Base-by-base conservation (phyloP, 2,113 vertebrate genomes). In the Choloepus hoffmanni region DNA sequence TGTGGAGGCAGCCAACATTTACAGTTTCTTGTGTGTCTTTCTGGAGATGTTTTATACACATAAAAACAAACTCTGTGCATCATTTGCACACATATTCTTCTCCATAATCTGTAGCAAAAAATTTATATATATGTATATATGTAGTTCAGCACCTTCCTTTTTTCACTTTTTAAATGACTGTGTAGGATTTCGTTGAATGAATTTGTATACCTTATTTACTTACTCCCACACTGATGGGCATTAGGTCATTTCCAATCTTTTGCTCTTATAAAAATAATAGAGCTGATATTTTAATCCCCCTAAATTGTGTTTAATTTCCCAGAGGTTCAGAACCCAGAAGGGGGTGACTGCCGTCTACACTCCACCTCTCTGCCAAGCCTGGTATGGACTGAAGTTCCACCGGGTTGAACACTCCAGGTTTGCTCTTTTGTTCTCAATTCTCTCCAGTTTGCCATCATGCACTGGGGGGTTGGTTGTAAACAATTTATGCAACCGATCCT, bases 201-300 rank as follows among this genome's bases (percentile, higher is more conserved):
- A 81, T 84, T 43, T 92, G 65, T 60, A 4, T 81, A 58, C 83
- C 36, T 87, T 91, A 53, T 50, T 85, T 73, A 90, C 73, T 4
- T 36, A 50, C 14, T 84, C 14, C 24, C 16, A 50, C 43, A 28
- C 50, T 76, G 58, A 94, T 33, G n/a, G 23, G 14, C 40, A 65
- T 45, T 16, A 79, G 18, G 33, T 84, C 72, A 81, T 90, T 84
- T 85, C 53, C 60, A 96, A 30, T 63, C 55, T 74, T 85, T 65
- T 77, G 45, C 30, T 83, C 18, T 85, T 82, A 91, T 70, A 81
- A 86, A 96, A 87, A 96, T 82, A 89, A 67, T 50, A 60, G 72
- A 78, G 67, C 30, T 84, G 58, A 45, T 45, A 33, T 83, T 48
- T 60, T 84, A 50, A 62, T 74, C 58, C 36, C 24, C 43, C 63